Conservation (phyloP, 1,140 invertebrate species). For the Papilio polytes region DNA sequence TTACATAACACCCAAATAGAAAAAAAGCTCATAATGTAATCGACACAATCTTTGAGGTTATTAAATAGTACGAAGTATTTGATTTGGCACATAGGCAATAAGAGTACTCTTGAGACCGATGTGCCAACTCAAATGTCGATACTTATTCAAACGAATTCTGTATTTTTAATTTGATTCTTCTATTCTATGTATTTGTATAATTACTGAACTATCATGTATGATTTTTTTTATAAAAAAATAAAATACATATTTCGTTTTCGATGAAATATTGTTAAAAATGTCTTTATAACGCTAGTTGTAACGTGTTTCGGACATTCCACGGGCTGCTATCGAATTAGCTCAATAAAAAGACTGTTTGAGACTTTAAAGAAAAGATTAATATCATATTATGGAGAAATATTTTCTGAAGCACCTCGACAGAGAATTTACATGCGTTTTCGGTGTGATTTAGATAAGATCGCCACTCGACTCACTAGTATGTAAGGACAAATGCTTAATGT, state of each 20-base stretch:
- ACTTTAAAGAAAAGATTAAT: conserved; percentile 73
- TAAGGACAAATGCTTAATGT: conserved; percentile 82
- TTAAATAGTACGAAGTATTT: too few species aligned
- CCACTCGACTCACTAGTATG: conserved; percentile 81
- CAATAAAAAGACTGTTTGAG: conserved; percentile 81
- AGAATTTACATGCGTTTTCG: conserved; percentile 76
- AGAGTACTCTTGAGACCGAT: not conserved
- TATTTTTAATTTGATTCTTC: not conserved
- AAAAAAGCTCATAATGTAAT: too few species aligned
- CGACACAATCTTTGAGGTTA: too few species aligned
- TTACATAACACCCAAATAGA: not conserved
- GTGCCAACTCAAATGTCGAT: conserved; percentile 13
- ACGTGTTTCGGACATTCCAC: conserved; percentile 75
- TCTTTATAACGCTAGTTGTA: conserved; percentile 50
- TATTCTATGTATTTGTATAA: not conserved
- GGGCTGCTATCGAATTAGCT: conserved; percentile 78
- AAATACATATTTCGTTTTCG: not conserved
- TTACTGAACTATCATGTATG: not conserved
- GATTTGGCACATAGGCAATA: not conserved
- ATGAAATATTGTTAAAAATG: not conserved
- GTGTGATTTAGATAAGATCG: conserved; percentile 82
- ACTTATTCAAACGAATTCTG: not conserved
- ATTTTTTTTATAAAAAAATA: not conserved
- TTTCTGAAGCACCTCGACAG: conserved; percentile 79
- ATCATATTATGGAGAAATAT: conserved; percentile 77